phyloP scores from a whole-genome alignment of 2,113 vertebrate species.

The Benitochromis conjunctus region DNA sequence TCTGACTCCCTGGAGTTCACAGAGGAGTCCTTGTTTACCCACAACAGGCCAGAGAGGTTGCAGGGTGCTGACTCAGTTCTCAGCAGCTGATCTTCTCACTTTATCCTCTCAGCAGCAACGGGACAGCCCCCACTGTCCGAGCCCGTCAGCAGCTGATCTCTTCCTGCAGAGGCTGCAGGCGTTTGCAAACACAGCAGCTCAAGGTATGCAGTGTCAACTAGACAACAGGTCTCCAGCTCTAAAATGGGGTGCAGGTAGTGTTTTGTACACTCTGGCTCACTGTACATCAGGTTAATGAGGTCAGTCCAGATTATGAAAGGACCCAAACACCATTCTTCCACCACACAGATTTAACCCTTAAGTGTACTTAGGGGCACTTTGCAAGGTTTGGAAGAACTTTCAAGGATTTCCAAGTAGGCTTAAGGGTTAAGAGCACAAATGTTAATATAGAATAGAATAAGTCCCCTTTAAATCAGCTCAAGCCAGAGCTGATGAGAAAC shows the following conservation, averaged over 20 bases:
- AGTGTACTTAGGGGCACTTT: too few species aligned
- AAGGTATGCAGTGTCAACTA: not conserved
- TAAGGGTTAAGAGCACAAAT: too few species aligned
- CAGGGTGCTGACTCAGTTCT: conserved; percentile 28
- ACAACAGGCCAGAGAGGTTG: not conserved
- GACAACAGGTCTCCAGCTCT: not conserved
- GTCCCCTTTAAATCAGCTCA: too few species aligned
- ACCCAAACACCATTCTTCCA: too few species aligned
- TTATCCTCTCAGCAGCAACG: not conserved
- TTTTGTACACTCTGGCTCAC: not conserved
- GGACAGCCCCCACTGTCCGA: not conserved
- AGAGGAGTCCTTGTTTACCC: conserved; percentile 33
- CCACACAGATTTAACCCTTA: too few species aligned
- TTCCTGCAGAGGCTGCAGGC: not conserved
- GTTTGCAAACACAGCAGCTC: not conserved
- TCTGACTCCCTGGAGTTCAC: not conserved
- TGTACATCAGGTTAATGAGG: conserved; percentile 11
- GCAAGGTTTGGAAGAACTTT: too few species aligned
- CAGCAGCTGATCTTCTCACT: conserved; percentile 5
- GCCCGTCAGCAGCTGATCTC: conserved; percentile 6
- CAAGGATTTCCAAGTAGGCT: too few species aligned
- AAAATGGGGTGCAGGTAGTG: not conserved
- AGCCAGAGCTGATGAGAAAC: not conserved
- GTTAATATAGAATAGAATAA: too few species aligned
- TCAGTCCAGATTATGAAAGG: not conserved